Base-by-base conservation (phyloP, 1,140 invertebrate genomes). In the Liolophura sinensis region DNA sequence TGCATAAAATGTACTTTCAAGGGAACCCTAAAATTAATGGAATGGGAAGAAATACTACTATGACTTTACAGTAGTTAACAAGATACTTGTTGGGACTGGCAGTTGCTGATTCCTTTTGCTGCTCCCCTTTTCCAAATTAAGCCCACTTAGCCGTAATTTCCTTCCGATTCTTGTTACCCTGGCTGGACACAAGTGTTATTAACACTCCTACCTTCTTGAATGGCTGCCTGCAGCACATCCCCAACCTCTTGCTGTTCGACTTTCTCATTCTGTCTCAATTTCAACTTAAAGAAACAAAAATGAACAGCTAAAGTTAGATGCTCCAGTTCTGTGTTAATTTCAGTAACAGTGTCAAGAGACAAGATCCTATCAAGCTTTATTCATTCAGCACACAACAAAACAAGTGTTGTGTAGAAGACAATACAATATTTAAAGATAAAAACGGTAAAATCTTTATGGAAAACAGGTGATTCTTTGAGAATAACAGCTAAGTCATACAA, bases 201-300 rank as follows among this genome's bases (percentile, higher is more conserved):
- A 3, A 54, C n/a, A 54, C 12, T 12, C 51, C 51, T 24, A 54
- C 72, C 90, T 70, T 87, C 88, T 67, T 90, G 86, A 25, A 92
- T 90, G 70, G 75, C 76, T 31, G 74, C 70, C 46, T 74, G 71
- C 5, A 78, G 67, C 7, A 78, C 69, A 55, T 80, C 79, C 60
- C 72, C 65, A 24, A 76, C 70, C 31, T 70, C 71, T 6, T 64
- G 64, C 15, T 47, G 40, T 31, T 76, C 68, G 18, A 88, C 88
- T 50, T 82, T 84, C 11, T 89, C 87, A 54, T 89, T 60, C 24
- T 65, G 59, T 12, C 60, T 52, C 14, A 60, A 65, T 31, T 51
- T 67, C 60, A 52, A 54, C 60, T 64, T 20, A 16, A 64, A 40
- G 27, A 64, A 27, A 20, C 47, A 67, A 20, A n/a, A 24, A 67